These are phyloP conservation scores for Parambassis ranga DNA, from an alignment of 2,797 vertebrate species.

Conservation along the genomic window DNA sequence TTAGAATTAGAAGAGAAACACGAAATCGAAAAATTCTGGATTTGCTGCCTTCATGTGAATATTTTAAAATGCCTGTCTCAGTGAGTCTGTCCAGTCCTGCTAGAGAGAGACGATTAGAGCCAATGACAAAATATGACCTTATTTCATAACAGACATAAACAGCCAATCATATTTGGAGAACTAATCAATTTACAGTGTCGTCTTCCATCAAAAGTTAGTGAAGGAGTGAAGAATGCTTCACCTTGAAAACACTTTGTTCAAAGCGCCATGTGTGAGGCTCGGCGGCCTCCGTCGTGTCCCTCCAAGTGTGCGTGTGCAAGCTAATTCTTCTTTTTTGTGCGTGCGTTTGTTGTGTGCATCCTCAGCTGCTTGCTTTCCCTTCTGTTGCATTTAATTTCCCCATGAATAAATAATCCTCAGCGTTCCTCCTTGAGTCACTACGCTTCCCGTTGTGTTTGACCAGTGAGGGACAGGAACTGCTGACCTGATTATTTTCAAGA, in stretches of 20 bases:
- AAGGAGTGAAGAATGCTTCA: conserved; percentile 36
- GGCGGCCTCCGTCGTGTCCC: background rate
- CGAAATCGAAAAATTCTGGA: no score
- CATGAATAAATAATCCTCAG: conserved; percentile 6
- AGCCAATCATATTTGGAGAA: conserved; percentile 33
- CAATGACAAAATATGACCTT: conserved; percentile 21
- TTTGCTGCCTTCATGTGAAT: no score
- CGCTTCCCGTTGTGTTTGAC: background rate
- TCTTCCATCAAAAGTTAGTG: conserved; percentile 17
- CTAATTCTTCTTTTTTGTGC: background rate
- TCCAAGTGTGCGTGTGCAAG: background rate
- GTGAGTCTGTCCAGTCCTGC: no score
- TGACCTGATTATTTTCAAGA: conserved; percentile 24
- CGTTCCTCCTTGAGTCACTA: conserved; percentile 9
- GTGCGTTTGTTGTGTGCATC: background rate
- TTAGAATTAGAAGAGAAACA: no score
- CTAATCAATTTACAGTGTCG: conserved; percentile 47
- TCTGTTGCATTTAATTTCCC: conserved; percentile 1
- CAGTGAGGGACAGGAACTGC: background rate
- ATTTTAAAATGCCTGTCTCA: no score
- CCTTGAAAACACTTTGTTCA: conserved; percentile 26
- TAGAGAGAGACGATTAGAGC: background rate
- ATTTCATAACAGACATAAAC: conserved; percentile 30
- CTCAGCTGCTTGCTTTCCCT: background rate
- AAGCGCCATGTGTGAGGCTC: background rate